phyloP scores from a whole-genome alignment of 2,888 invertebrate genomes.

The Drosophila aldrichi region DNA sequence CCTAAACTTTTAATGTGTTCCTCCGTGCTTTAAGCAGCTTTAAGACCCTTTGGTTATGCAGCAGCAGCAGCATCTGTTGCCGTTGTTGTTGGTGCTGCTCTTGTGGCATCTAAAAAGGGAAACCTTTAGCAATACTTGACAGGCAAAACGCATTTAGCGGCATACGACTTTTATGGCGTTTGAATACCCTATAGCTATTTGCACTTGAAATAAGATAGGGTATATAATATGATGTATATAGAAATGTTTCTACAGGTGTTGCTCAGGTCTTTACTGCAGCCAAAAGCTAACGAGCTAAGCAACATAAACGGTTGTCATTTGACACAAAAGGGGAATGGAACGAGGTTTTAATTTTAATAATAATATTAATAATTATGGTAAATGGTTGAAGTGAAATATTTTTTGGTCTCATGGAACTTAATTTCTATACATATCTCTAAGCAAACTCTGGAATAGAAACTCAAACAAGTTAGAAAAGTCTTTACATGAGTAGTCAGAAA shows the following conservation, averaged over 20 bases:
- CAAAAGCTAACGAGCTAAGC: too few species aligned
- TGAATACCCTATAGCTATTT: slow-evolving; percentile 26
- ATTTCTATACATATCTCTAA: too few species aligned
- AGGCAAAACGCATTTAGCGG: slow-evolving; percentile 18
- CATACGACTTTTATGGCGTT: slow-evolving; percentile 57
- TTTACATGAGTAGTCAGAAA: too few species aligned
- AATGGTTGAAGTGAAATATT: too few species aligned
- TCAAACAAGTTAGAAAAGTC: too few species aligned
- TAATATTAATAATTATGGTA: too few species aligned
- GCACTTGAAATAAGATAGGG: background rate
- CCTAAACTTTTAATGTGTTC: slow-evolving; percentile 34
- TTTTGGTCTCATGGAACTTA: too few species aligned
- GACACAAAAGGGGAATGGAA: too few species aligned
- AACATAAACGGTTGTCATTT: too few species aligned
- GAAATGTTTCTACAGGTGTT: too few species aligned
- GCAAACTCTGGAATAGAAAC: too few species aligned
- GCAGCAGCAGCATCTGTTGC: slow-evolving; percentile 8
- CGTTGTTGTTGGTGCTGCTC: background rate
- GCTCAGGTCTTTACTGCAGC: too few species aligned
- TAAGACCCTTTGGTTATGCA: slow-evolving; percentile 45
- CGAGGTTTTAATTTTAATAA: background rate
- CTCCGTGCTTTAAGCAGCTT: slow-evolving; percentile 51
- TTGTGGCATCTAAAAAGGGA: slow-evolving; percentile 13
- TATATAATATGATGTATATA: background rate
- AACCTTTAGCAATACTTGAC: slow-evolving; percentile 2